Conservation (phyloP, 2,888 invertebrate species). For the Tachystola acroxantha region DNA sequence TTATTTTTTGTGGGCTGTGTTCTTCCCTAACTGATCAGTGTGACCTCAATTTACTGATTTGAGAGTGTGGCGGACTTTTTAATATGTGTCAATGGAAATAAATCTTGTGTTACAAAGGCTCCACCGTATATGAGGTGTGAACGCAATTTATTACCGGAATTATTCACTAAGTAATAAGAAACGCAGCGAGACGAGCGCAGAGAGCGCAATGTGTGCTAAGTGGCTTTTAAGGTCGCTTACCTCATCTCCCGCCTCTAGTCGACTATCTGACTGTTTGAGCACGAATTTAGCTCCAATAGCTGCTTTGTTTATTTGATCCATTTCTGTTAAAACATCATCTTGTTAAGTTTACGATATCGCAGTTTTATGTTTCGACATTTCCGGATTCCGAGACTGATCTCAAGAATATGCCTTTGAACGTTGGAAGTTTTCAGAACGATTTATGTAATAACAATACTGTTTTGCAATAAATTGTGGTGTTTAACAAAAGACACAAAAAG, state of each 20-base stretch:
- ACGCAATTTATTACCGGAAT: conserved; percentile 43
- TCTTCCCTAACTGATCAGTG: too few relatives aligned
- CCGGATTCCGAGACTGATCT: background rate
- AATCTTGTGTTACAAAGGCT: too few relatives aligned
- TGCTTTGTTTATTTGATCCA: conserved; percentile 46
- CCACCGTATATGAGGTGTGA: background rate
- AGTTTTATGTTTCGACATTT: conserved; percentile 5
- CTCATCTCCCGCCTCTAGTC: conserved; percentile 54
- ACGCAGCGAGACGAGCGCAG: conserved; percentile 49
- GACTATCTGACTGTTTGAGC: conserved; percentile 47
- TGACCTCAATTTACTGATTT: too few relatives aligned
- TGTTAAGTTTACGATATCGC: conserved; percentile 9
- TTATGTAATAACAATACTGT: background rate
- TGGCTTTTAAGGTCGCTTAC: conserved; percentile 75
- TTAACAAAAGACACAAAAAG: conserved; percentile 22
- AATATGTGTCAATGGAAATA: too few relatives aligned
- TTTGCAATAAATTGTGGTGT: conserved; percentile 14
- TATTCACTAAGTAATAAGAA: conserved; percentile 64
- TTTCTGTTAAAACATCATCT: conserved; percentile 25
- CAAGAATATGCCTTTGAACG: conserved; percentile 3
- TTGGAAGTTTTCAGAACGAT: conserved; percentile 15
- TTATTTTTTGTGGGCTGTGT: too few relatives aligned
- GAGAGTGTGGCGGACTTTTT: too few relatives aligned
- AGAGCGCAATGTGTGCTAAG: conserved; percentile 59
- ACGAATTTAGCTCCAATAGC: conserved; percentile 43